Evolutionary conservation across 2,888 invertebrate species (phyloP).

Genomic region (Archips crataeganus): DNA sequence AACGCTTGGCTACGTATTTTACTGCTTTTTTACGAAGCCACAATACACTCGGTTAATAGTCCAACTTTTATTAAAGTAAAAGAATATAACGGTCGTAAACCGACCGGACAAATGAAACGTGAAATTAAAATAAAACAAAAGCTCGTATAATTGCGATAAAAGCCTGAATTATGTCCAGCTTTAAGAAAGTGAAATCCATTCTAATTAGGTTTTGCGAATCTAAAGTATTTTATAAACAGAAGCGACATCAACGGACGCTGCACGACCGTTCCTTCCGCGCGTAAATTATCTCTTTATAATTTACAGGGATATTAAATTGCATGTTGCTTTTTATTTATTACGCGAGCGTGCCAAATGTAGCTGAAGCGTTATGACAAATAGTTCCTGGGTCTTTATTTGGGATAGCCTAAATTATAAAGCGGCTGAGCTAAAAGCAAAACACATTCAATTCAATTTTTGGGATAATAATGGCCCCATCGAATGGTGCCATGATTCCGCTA

Average conservation of each 20-base stretch:
- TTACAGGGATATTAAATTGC: constrained; percentile 34
- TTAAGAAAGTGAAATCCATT: constrained; percentile 47
- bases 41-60: constrained; percentile 24
- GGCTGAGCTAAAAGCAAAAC: background rate
- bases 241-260: constrained; percentile 46
- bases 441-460: background rate
- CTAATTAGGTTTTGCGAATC: constrained; percentile 55
- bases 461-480: no score
- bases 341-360: constrained; percentile 14
- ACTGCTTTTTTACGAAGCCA: constrained; percentile 24
- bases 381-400: background rate
- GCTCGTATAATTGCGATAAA: constrained; percentile 43
- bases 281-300: constrained; percentile 33
- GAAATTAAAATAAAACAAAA: constrained; percentile 52
- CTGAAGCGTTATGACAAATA: constrained; percentile 4
- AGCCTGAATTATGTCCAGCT: constrained; percentile 38
- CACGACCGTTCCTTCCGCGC: constrained; percentile 26
- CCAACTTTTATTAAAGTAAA: constrained; percentile 28
- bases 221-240: constrained; percentile 58
- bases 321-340: constrained; percentile 24
- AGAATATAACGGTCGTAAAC: constrained; percentile 29
- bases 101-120: constrained; percentile 44
- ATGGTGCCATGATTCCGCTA: no score
- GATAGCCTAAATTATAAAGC: background rate
- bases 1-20: constrained; percentile 22